Base-by-base conservation (phyloP, 2,888 invertebrate species). In the Flexamia atlantica region DNA sequence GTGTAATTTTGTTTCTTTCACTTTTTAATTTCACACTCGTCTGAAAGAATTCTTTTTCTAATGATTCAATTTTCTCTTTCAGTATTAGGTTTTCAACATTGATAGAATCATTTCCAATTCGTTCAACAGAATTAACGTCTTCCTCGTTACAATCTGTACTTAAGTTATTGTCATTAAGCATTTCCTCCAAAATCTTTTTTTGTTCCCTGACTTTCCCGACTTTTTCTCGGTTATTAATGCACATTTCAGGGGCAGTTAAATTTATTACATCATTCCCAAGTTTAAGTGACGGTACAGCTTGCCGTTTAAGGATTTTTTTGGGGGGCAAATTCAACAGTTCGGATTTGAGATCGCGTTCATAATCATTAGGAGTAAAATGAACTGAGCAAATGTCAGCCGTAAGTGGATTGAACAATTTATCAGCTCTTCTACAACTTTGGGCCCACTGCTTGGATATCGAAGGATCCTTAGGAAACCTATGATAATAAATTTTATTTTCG, bases 271-370 rank as follows among this genome's bases (percentile, higher is more conserved):
- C 46, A 4, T 12, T 14, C n/a, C 10, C 12, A 28, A 82, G 46
- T 12, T 82, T 42, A 20, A 82, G 14, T 30, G 82, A 82, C 17
- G 82, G 82, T 23, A 70, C 40, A 46, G 72, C 82, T 20, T 10
- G 0, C 20, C 72, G 46, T 32, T 82, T 82, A 17, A 82, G 70
- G 14, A 72, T 42, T 72, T 20, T 40, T 46, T 82, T 82, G 0
- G 70, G 70, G 28, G 82, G 42, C n/a, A 72, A 23, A 42, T 72
- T 72, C 42, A 82, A 82, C 25, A 82, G 72, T 72, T 82, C 82
- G 10, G 82, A 42, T 28, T 72, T 70, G 20, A 82, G 32, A 50
- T 82, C 82, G 12, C 82, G 68, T 70, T 72, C 53, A 46, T 82
- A 82, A 82, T 70, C 82, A 30, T 82, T 14, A 12, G 3, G 12